Evolutionary conservation across 92 coral and sea anemone genomes (phyloP).

Genomic region (Virgularia gustaviana): DNA sequence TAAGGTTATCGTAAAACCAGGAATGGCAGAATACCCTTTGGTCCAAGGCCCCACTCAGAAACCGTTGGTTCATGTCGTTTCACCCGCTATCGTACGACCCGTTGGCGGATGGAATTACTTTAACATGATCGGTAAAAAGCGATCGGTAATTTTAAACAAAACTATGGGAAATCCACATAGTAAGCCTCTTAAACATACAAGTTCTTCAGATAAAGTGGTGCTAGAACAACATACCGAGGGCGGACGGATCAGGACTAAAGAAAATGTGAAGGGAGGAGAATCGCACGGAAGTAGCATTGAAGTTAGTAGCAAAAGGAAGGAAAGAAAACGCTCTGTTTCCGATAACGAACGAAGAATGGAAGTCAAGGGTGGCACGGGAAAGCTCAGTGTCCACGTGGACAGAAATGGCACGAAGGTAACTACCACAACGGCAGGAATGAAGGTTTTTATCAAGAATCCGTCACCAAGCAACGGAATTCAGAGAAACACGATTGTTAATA

Average conservation of each 20-base stretch:
- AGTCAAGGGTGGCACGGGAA: slow-evolving; percentile 80
- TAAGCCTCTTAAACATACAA: too few species aligned
- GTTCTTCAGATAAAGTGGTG: too few species aligned
- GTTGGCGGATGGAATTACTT: slow-evolving; percentile 30
- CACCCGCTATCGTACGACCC: slow-evolving; percentile 18
- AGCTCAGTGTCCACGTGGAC: slow-evolving; percentile 77
- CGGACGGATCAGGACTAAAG: too few species aligned
- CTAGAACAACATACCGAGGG: too few species aligned
- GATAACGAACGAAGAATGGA: slow-evolving; percentile 34
- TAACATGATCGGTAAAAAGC: background rate
- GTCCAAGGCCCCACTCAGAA: slow-evolving; percentile 66
- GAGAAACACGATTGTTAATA: background rate
- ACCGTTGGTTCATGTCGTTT: slow-evolving; percentile 77
- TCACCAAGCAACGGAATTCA: background rate
- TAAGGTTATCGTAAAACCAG: slow-evolving; percentile 89
- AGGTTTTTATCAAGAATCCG: slow-evolving; percentile 65
- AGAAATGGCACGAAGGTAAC: slow-evolving; percentile 61
- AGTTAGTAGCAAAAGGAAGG: background rate
- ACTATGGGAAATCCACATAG: too few species aligned
- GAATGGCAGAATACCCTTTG: slow-evolving; percentile 85
- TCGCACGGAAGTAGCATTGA: background rate
- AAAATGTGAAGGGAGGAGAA: background rate
- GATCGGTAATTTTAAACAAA: background rate
- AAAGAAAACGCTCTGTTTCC: background rate
- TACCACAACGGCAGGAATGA: slow-evolving; percentile 76